Evolutionary conservation across 2,113 vertebrate genomes (phyloP).

Genomic region (Salvelinus alpinus): DNA sequence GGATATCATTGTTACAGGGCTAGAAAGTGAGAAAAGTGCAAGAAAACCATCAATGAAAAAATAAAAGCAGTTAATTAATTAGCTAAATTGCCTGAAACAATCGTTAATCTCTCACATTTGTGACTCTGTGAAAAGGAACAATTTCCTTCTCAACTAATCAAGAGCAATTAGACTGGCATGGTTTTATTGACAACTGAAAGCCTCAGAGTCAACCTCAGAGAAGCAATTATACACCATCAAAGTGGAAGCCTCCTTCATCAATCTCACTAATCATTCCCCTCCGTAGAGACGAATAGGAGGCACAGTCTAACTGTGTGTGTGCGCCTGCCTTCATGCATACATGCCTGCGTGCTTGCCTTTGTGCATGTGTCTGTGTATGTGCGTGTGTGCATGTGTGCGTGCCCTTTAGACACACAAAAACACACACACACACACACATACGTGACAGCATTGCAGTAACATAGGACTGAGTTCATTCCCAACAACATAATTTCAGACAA

Average conservation of each 20-base stretch:
- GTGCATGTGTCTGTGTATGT: constrained; percentile 1
- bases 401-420: background rate
- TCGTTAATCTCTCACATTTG: background rate
- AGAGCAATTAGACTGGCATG: background rate
- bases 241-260: no score
- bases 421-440: background rate
- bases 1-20: background rate
- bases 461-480: background rate
- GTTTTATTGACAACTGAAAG: background rate
- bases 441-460: no score
- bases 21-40: background rate
- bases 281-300: no score
- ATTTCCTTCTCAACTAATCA: background rate
- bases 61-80: background rate
- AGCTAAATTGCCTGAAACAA: background rate
- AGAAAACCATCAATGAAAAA: background rate
- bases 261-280: no score
- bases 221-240: background rate
- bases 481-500: background rate
- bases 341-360: background rate
- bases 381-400: background rate
- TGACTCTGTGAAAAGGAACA: background rate
- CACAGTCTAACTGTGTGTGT: no score
- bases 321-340: no score
- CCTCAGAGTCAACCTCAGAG: background rate